phyloP scores from a whole-genome alignment of 1,140 invertebrate genomes.

The Periplaneta americana region DNA sequence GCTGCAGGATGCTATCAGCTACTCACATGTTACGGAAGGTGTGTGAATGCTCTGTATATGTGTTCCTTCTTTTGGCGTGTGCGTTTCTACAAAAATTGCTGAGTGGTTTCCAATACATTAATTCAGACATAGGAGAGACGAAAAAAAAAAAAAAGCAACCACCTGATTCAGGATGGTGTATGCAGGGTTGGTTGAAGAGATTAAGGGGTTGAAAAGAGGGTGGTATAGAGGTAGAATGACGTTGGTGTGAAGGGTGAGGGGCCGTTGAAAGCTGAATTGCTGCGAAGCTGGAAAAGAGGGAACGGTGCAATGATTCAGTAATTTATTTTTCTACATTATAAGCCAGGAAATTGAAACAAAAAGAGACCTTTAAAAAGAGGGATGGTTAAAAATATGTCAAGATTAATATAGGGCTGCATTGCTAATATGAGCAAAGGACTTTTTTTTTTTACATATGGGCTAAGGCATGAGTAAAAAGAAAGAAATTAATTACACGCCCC shows the following conservation, averaged over 20 bases:
- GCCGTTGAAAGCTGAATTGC: neutral
- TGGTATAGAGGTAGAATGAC: neutral
- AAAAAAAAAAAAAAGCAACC: neutral
- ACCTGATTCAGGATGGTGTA: neutral
- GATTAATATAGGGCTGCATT: neutral
- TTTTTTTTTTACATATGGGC: neutral
- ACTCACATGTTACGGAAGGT: neutral
- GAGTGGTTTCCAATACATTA: neutral
- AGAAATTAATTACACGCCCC: neutral
- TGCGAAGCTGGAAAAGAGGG: neutral
- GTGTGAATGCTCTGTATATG: neutral
- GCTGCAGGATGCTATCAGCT: neutral
- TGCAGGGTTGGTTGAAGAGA: neutral
- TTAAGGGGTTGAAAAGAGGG: neutral
- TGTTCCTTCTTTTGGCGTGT: neutral
- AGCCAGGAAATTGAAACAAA: neutral
- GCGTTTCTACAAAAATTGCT: neutral
- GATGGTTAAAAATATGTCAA: neutral
- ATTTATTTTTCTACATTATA: neutral
- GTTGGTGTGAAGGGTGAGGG: neutral
- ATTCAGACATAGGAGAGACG: neutral
- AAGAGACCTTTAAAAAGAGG: neutral
- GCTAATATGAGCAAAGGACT: neutral
- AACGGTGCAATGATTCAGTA: neutral
- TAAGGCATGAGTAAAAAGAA: neutral